Evolutionary conservation across 30 jellyfish, hydroid and myxozoan species (phyloP).

Genomic region (Pelagia noctiluca): DNA sequence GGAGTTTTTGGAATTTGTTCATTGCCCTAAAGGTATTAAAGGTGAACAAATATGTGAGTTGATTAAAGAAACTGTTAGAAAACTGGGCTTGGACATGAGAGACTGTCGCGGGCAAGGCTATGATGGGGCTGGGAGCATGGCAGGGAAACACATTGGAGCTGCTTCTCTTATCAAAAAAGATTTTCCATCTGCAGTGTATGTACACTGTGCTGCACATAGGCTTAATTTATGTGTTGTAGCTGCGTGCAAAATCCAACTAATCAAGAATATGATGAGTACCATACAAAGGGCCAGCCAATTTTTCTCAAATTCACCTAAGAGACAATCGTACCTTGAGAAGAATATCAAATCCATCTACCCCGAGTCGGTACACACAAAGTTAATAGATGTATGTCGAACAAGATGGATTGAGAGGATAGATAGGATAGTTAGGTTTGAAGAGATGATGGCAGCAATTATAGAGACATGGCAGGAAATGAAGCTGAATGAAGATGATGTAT

Average conservation of each 20-base stretch:
- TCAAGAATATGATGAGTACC: constrained; percentile 27
- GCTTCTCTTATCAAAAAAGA: background rate
- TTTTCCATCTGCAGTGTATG: no score
- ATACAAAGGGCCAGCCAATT: background rate
- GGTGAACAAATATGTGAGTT: constrained; percentile 27
- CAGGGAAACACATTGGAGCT: no score
- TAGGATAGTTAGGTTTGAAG: constrained; percentile 56
- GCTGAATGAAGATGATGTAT: constrained; percentile 22
- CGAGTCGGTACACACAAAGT: background rate
- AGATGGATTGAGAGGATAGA: constrained; percentile 57
- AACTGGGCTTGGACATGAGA: no score
- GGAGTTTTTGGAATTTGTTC: constrained; percentile 42
- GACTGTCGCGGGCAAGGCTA: no score
- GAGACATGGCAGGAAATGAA: constrained; percentile 49
- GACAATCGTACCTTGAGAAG: background rate
- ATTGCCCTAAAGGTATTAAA: constrained; percentile 49
- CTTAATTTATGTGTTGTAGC: constrained; percentile 47
- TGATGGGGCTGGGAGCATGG: no score
- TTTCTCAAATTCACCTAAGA: constrained; percentile 8
- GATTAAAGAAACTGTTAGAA: no score
- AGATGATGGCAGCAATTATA: constrained; percentile 28
- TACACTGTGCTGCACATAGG: no score
- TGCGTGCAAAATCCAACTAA: background rate
- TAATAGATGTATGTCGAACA: constrained; percentile 52
- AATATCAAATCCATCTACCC: background rate